Percentiles rank a stretch among this genome's conserved stretches.
These are phyloP conservation scores for Enoplosus armatus DNA, from an alignment of 2,797 vertebrate genomes.

Conservation along the genomic window DNA sequence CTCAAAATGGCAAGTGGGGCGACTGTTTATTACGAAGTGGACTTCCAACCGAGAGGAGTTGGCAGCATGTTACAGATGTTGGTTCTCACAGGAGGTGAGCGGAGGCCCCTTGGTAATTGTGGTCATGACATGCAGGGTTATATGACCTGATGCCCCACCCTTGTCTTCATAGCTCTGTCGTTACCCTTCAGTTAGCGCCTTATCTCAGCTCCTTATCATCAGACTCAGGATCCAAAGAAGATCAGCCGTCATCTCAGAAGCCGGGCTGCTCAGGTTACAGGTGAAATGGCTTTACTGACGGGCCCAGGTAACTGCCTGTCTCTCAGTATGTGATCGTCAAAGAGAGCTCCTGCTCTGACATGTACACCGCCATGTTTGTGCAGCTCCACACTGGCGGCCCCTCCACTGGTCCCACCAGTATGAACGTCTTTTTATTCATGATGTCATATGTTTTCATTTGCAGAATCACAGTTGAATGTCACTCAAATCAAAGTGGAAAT, in stretches of 20 bases:
- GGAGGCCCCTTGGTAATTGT: constrained; percentile 49
- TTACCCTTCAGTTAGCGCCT: constrained; percentile 70
- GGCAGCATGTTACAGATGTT: constrained; percentile 49
- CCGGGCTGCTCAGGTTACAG: constrained; percentile 67
- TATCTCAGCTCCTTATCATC: constrained; percentile 77
- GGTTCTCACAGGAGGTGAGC: constrained; percentile 62
- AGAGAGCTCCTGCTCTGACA: constrained; percentile 63
- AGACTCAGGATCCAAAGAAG: constrained; percentile 61
- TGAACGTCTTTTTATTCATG: constrained; percentile 6
- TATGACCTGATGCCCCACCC: constrained; percentile 65
- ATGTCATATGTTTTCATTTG: not conserved
- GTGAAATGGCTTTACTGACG: constrained; percentile 61
- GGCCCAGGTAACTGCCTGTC: constrained; percentile 42
- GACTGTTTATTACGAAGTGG: constrained; percentile 37
- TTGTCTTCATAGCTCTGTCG: constrained; percentile 64
- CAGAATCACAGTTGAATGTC: not conserved
- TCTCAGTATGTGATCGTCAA: constrained; percentile 39
- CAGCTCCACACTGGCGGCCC: constrained; percentile 7
- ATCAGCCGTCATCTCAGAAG: constrained; percentile 60
- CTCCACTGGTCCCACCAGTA: not conserved
- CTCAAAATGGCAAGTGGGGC: constrained; percentile 53
- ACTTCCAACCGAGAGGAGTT: constrained; percentile 14
- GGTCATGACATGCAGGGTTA: constrained; percentile 49
- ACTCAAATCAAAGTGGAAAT: not conserved
- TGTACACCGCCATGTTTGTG: constrained; percentile 39